Conservation (phyloP, 2,888 invertebrate genomes). For the Perizoma affinitatum region DNA sequence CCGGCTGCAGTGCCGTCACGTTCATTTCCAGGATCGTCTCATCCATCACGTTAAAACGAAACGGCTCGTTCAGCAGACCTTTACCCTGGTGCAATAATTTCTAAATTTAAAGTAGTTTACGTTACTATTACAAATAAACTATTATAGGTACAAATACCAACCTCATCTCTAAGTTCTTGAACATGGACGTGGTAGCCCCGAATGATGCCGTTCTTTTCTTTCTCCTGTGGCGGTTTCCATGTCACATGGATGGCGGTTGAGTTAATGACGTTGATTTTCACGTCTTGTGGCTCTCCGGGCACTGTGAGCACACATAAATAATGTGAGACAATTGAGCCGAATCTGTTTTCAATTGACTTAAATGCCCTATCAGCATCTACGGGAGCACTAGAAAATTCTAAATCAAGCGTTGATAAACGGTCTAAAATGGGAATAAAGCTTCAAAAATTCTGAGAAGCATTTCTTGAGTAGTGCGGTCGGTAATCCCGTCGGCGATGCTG, state of each 20-base stretch:
- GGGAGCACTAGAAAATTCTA: constrained; percentile 74
- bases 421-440: constrained; percentile 64
- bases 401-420: constrained; percentile 63
- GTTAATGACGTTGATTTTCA: constrained; percentile 94
- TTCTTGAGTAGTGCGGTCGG: constrained; percentile 68
- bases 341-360: constrained; percentile 58
- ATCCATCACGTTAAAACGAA: constrained; percentile 93
- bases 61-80: constrained; percentile 93
- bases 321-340: constrained; percentile 55
- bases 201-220: constrained; percentile 97
- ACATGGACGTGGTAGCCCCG: constrained; percentile 98
- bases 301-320: constrained; percentile 86
- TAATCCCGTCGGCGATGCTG: constrained; percentile 76
- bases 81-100: constrained; percentile 81
- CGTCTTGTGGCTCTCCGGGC: constrained; percentile 98
- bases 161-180: constrained; percentile 94
- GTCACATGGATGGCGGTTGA: constrained; percentile 97
- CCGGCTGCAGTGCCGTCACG: constrained; percentile 95
- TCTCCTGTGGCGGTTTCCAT: constrained; percentile 96
- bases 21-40: constrained; percentile 91
- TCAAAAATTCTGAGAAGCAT: constrained; percentile 45
- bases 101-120: constrained; percentile 21
- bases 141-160: constrained; percentile 61
- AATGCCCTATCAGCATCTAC: constrained; percentile 84
- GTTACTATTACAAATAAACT: constrained; percentile 1